These are phyloP conservation scores for Rhinophrynus dorsalis DNA, from an alignment of 2,797 vertebrate species.

Conservation along the genomic window DNA sequence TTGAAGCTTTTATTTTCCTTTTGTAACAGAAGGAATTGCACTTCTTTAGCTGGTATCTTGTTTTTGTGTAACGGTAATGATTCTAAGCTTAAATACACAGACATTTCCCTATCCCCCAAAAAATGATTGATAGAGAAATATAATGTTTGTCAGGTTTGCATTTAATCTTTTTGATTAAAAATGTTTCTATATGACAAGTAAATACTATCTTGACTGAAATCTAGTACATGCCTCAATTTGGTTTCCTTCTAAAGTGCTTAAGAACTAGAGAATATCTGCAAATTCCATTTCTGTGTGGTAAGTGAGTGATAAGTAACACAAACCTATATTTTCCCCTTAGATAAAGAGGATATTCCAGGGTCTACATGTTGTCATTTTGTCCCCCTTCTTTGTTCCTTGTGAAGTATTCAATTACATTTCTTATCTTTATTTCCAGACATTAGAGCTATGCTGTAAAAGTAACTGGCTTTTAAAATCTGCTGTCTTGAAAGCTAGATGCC, in stretches of 20 bases:
- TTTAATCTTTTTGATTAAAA: background rate
- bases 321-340: conserved; percentile 25
- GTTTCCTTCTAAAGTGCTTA: conserved; percentile 22
- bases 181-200: background rate
- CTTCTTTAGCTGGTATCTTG: no score
- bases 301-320: conserved; percentile 31
- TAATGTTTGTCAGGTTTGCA: background rate
- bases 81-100: no score
- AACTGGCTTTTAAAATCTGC: conserved; percentile 36
- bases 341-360: conserved; percentile 44
- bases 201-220: background rate
- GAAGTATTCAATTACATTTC: conserved; percentile 44
- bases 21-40: no score
- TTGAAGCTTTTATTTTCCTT: no score
- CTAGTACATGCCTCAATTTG: conserved; percentile 17
- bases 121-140: no score
- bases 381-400: conserved; percentile 34
- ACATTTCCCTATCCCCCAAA: no score
- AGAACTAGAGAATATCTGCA: conserved; percentile 9
- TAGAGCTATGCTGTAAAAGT: conserved; percentile 32
- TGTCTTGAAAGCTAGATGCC: conserved; percentile 31
- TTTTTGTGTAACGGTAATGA: no score
- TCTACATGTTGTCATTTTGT: conserved; percentile 46
- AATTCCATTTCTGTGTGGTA: conserved; percentile 21
- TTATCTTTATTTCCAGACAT: conserved; percentile 48